These are phyloP conservation scores for Siniperca scherzeri DNA, from an alignment of 2,797 vertebrate species.

Conservation along the genomic window DNA sequence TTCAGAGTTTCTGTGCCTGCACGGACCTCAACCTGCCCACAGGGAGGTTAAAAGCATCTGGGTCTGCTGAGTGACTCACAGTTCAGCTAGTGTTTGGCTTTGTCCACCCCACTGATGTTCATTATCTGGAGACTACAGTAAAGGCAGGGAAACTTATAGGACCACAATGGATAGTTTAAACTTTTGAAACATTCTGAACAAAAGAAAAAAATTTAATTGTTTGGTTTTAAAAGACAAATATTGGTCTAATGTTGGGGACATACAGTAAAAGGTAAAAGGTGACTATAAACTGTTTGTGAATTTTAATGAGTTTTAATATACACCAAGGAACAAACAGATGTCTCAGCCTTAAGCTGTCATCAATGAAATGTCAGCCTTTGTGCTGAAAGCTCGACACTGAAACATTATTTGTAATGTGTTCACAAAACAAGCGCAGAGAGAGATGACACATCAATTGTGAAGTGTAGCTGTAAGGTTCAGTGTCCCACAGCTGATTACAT, in stretches of 20 bases:
- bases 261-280: background rate
- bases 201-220: background rate
- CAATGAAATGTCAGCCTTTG: slow-evolving; percentile 16
- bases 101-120: background rate
- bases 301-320: background rate
- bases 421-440: slow-evolving; percentile 10
- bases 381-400: slow-evolving; percentile 23
- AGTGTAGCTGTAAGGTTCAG: slow-evolving; percentile 12
- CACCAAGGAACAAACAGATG: slow-evolving; percentile 25
- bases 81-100: slow-evolving; percentile 18
- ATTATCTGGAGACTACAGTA: background rate
- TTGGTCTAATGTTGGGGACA: background rate
- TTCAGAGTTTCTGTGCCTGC: slow-evolving; percentile 40
- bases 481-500: slow-evolving; percentile 33
- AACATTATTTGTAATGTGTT: slow-evolving; percentile 25
- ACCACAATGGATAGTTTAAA: background rate
- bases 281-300: background rate
- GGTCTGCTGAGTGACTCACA: slow-evolving; percentile 5
- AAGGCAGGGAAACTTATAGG: background rate
- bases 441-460: slow-evolving; percentile 18
- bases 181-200: background rate
- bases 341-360: slow-evolving; percentile 22
- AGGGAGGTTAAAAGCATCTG: slow-evolving; percentile 49
- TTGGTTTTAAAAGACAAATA: background rate
- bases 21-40: slow-evolving; percentile 16